Percentiles rank a stretch among this genome's conserved stretches.
Evolutionary conservation across 2,888 invertebrate species (phyloP).

Genomic region (Eurytoma californica): DNA sequence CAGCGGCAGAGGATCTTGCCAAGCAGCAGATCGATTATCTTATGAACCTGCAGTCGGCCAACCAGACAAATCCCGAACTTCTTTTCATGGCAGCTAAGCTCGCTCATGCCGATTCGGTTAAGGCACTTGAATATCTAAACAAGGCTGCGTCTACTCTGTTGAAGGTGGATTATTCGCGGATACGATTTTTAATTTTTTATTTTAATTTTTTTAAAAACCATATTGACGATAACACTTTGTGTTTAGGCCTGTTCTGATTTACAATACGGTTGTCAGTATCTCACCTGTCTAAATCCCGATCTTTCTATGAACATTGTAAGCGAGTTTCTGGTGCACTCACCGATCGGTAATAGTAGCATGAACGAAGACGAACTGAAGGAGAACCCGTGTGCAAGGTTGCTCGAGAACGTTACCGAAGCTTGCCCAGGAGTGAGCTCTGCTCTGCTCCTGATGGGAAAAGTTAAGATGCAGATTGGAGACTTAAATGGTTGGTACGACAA

Average conservation of each 20-base stretch:
- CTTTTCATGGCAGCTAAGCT: constrained; percentile 83
- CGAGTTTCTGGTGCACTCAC: constrained; percentile 85
- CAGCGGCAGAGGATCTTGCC: constrained; percentile 83
- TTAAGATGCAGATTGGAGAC: constrained; percentile 89
- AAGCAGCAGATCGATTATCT: constrained; percentile 91
- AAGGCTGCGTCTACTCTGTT: constrained; percentile 78
- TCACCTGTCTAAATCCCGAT: constrained; percentile 88
- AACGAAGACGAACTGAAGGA: constrained; percentile 41
- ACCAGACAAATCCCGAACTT: constrained; percentile 77
- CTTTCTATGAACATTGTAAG: constrained; percentile 87
- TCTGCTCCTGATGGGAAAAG: constrained; percentile 84
- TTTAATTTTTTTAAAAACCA: neutral
- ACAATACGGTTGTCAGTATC: constrained; percentile 85
- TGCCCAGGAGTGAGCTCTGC: constrained; percentile 88
- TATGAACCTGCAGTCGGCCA: constrained; percentile 81
- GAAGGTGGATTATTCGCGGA: constrained; percentile 34
- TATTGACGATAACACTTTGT: neutral
- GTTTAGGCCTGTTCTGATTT: constrained; percentile 76
- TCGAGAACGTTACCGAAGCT: constrained; percentile 84
- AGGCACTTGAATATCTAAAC: constrained; percentile 79
- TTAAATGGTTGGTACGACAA: constrained; percentile 70
- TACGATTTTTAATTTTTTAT: no score
- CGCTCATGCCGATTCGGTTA: constrained; percentile 75
- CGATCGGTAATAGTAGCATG: constrained; percentile 75
- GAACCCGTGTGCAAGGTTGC: constrained; percentile 77